Base-by-base conservation (phyloP, 2,113 vertebrate genomes). In the Bostrychus sinensis region DNA sequence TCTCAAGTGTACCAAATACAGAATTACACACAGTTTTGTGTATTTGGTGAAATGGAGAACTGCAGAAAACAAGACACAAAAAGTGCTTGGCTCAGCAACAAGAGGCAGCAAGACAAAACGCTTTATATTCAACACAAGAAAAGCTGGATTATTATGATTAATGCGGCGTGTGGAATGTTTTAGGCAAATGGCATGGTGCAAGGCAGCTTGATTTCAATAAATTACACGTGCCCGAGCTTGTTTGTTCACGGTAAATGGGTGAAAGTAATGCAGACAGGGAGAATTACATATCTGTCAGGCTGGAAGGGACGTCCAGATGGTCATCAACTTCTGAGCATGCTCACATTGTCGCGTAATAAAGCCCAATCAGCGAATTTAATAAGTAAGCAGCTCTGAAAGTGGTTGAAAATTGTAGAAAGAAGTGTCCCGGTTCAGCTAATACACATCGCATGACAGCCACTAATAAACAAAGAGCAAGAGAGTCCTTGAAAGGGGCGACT, bases 141-240 rank as follows among this genome's bases (percentile, higher is more conserved):
- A 62, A 60, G 45, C 13, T 2, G 57, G 51, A 75, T 84, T 82
- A 84, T 84, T 61, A 82, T 77, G 81, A 88, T 80, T 78, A 86
- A 86, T 84, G 77, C 48, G 79, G 45, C 32, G 56, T 70, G 36
- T 17, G 54, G 3, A 57, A 57, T 51, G 71, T 80, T 81, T 80
- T 69, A 54, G 38, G 65, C 70, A 77, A 75, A 79, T 68, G 80
- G 77, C 68, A 77, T 37, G 4, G 26, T 72, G 75, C 61, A 20
- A 61, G 16, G 70, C 58, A 0, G 14, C 66, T 73, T 78, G 68
- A 78, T 76, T 82, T 74, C 54, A 68, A 82, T 67, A 76, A 32
- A 82, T 61, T 62, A 66, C 70, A 65, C 36, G 20, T 39, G 62
- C 56, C 66, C 37, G 39, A 19, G 53, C 56, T 59, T 68, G 58